Conservation (phyloP, 1,140 invertebrate genomes). For the Nasonia longicornis region DNA sequence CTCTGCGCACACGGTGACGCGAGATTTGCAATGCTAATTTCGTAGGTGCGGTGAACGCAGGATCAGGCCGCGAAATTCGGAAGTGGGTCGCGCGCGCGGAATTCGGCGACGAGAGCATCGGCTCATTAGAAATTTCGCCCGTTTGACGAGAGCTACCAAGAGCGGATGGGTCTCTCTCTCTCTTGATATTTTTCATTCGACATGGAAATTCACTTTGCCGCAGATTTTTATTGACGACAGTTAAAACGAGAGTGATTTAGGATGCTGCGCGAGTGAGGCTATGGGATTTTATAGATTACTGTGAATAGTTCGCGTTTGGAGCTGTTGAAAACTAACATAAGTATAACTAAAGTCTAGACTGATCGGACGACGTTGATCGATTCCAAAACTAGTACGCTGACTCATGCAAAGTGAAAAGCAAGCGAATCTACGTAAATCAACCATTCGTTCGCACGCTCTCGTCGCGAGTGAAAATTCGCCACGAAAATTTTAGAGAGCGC, state of each 20-base stretch:
- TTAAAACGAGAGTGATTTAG: neutral
- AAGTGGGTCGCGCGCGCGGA: constrained; percentile 7
- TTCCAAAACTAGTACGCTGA: no score
- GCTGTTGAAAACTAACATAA: no score
- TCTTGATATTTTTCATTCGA: neutral
- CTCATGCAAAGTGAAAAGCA: no score
- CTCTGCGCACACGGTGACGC: neutral
- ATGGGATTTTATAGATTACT: no score
- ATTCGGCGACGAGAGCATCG: neutral
- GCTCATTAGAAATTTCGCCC: neutral
- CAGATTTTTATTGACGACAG: neutral
- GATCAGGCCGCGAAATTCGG: neutral
- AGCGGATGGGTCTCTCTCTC: no score
- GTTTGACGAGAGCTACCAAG: neutral
- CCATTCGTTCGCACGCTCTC: neutral
- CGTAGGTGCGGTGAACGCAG: constrained; percentile 51
- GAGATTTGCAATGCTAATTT: constrained; percentile 60
- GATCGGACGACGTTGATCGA: no score
- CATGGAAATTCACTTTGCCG: neutral
- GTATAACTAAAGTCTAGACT: no score
- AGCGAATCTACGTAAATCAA: no score
- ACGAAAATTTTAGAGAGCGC: neutral
- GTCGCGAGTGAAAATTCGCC: neutral
- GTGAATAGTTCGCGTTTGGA: no score
- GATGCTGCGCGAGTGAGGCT: no score